Evolutionary conservation across 2,113 vertebrate species (phyloP), one percentile per base, ranked within the genome.

Genomic region (Alethe diademata): DNA sequence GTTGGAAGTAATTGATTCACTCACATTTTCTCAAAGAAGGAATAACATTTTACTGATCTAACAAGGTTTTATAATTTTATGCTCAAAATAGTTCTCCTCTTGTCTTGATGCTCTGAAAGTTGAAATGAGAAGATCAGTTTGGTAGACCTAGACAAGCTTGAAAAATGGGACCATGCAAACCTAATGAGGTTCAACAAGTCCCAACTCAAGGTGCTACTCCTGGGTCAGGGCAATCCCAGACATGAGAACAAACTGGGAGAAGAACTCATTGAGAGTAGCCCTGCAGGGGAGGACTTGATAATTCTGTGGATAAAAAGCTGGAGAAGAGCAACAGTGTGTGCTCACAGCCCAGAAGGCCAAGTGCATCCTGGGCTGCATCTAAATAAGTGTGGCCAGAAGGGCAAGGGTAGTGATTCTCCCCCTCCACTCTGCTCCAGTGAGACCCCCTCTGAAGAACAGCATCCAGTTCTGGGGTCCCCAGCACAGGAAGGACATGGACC

Each of bases 381-480:
- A 42, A 64, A 15, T 33, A 23, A 31, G 17, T 19, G 20, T 19
- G 42, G 42, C 42, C 50, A 64, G 40, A 29, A 54, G 29, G n/a
- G 12, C 24, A n/a, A 42, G 20, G 42, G 20, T 71, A 25, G 4
- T 22, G n/a, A 31, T 71, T 51, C 29, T 56, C 16, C 13, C 14
- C 13, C 33, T 54, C n/a, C 26, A 3, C 6, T 54, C 35, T 62
- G 57, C 29, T 53, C 57, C 64, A 3, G 3, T 29, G 25, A 48
- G 16, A 35, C 29, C 19, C 12, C n/a, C 14, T 14, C 48, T 62
- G 19, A 16, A 47, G 13, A 31, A 35, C 20, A 64, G 14, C 48
- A 35, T 56, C 35, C 12, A 12, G 7, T 18, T 33, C 35, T 72
- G 42, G 31, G 31, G 1, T 26, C 19, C 17, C 6, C 0, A 0